Evolutionary conservation across 92 coral and sea anemone species (phyloP), one percentile per base, ranked within the genome.

Genomic region (Phenganax stokvisi): DNA sequence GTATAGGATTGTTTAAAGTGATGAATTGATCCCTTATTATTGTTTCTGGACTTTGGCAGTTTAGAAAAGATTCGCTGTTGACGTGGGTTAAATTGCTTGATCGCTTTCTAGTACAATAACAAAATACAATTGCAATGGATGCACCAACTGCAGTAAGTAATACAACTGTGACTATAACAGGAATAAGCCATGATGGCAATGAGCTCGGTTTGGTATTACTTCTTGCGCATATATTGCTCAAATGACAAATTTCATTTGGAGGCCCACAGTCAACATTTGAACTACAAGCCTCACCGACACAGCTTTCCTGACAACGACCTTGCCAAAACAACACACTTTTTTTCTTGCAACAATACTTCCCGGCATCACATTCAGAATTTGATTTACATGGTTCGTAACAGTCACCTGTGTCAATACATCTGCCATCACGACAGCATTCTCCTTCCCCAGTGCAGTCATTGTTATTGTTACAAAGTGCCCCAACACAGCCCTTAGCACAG

Each of bases 131-230:
- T 4, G 53, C 72, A 2, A 67, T 12, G 10, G 13, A 27, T 67
- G 13, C 9, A 29, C 72, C 72, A 28, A 67, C 72, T 29, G 72
- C 72, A 67, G 37, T 28, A 67, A 67, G 72, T 9, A 67, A 12
- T 7, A 67, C 10, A 67, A 51, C 11, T 10, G 37, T 53, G 37
- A 53, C 37, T 10, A 20, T 67, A 67, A 67, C 53, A 67, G 72
- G 51, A 28, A 67, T 67, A 15, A 28, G 2, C 72, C 72, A 67
- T 67, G 72, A 0, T 27, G 72, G 72, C 0, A 20, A 53, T 29
- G 72, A 62, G 69, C 1, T 59, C 17, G 12, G 12, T 27, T 3
- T n/a, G 1, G 69, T 62, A 37, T 62, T n/a, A 37, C 30, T n/a
- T 25, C 28, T n/a, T 62, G 69, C 25, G 69, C 69, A 62, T 25